phyloP scores from a whole-genome alignment of 2,888 invertebrate species.

The Cephalotes varians region DNA sequence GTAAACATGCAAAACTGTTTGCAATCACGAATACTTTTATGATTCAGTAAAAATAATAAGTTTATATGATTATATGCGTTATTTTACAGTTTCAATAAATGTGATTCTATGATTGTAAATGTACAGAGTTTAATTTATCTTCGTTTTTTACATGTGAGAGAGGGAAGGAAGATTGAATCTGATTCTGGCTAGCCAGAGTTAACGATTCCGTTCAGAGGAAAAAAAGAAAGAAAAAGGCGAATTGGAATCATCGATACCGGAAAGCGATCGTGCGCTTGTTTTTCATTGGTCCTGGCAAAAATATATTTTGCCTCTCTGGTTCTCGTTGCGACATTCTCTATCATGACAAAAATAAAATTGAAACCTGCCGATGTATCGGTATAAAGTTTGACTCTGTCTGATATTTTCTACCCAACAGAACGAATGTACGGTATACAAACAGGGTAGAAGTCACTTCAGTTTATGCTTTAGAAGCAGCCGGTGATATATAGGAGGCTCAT shows the following conservation, averaged over 20 bases:
- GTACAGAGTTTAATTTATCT: background rate
- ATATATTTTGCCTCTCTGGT: conserved; percentile 45
- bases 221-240: background rate
- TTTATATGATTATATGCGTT: background rate
- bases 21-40: background rate
- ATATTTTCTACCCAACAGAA: conserved; percentile 36
- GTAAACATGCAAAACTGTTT: conserved; percentile 1
- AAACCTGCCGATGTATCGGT: conserved; percentile 42
- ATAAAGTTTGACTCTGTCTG: conserved; percentile 43
- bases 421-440: conserved; percentile 22
- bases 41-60: background rate
- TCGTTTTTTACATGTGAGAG: background rate
- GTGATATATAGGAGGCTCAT: background rate
- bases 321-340: conserved; percentile 42
- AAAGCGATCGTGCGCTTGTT: conserved; percentile 47
- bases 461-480: conserved; percentile 11
- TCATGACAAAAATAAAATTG: conserved; percentile 54
- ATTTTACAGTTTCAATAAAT: conserved; percentile 10
- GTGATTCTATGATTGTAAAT: background rate
- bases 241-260: conserved; percentile 37
- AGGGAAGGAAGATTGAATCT: conserved; percentile 10
- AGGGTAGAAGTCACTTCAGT: conserved; percentile 6
- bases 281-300: conserved; percentile 47
- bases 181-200: conserved; percentile 22
- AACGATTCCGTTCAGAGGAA: conserved; percentile 4